Evolutionary conservation across 2,113 vertebrate genomes (phyloP).

Genomic region (Leuciscus idus): DNA sequence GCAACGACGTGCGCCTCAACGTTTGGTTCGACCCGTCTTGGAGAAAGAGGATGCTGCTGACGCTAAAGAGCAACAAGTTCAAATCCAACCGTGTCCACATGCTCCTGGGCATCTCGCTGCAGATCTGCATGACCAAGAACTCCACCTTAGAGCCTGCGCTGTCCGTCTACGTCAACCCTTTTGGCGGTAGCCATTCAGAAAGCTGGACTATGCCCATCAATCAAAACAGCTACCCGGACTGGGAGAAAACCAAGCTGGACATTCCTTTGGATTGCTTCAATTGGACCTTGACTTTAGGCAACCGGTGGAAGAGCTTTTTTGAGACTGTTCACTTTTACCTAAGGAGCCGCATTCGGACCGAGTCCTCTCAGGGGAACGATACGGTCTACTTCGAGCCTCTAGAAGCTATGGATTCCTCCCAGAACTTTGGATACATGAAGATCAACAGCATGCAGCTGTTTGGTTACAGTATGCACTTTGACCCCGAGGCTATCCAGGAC

Average conservation of each 20-base stretch:
- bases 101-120: constrained; percentile 88
- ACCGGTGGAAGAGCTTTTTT: constrained; percentile 98
- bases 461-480: constrained; percentile 96
- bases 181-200: constrained; percentile 96
- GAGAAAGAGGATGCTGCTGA: constrained; percentile 96
- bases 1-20: constrained; percentile 92
- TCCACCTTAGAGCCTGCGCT: constrained; percentile 92
- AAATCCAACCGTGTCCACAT: constrained; percentile 91
- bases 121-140: constrained; percentile 96
- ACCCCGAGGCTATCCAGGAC: constrained; percentile 94
- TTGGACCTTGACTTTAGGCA: constrained; percentile 94
- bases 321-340: constrained; percentile 98
- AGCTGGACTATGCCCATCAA: constrained; percentile 96
- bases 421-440: constrained; percentile 93
- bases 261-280: constrained; percentile 93
- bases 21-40: constrained; percentile 97
- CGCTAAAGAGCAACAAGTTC: constrained; percentile 96
- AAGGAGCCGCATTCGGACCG: constrained; percentile 86
- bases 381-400: constrained; percentile 84
- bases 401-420: constrained; percentile 83
- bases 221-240: constrained; percentile 90
- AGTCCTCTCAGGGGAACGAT: constrained; percentile 79
- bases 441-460: constrained; percentile 95
- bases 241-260: constrained; percentile 92
- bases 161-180: constrained; percentile 96